Evolutionary conservation across 2,888 invertebrate genomes (phyloP).

Genomic region (Sphinx pinastri): DNA sequence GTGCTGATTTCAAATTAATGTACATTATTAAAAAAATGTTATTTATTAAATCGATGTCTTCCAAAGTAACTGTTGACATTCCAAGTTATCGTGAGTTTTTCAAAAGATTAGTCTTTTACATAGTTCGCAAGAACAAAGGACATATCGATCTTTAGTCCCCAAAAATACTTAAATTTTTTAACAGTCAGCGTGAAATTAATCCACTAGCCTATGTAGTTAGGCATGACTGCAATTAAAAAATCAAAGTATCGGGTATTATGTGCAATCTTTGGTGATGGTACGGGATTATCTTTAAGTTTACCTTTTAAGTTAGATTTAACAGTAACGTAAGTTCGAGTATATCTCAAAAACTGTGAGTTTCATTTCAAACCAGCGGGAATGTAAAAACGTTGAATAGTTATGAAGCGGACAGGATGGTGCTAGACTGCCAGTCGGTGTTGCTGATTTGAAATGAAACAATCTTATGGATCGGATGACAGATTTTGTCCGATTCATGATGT

Average conservation of each 20-base stretch:
- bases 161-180: slow-evolving; percentile 80
- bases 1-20: slow-evolving; percentile 43
- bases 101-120: slow-evolving; percentile 35
- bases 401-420: slow-evolving; percentile 62
- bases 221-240: slow-evolving; percentile 83
- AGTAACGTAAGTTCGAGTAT: slow-evolving; percentile 59
- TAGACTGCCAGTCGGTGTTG: slow-evolving; percentile 52
- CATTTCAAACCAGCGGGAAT: slow-evolving; percentile 76
- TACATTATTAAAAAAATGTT: neutral
- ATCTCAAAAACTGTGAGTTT: slow-evolving; percentile 64
- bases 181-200: slow-evolving; percentile 70
- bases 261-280: slow-evolving; percentile 92
- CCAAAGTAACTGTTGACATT: slow-evolving; percentile 70
- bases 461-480: slow-evolving; percentile 77
- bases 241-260: slow-evolving; percentile 91
- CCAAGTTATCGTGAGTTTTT: slow-evolving; percentile 36
- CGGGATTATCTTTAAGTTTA: slow-evolving; percentile 76
- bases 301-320: slow-evolving; percentile 59
- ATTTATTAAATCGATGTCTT: slow-evolving; percentile 57
- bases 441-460: slow-evolving; percentile 79
- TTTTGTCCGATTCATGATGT: slow-evolving; percentile 76
- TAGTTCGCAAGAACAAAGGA: slow-evolving; percentile 59
- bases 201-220: slow-evolving; percentile 61
- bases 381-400: slow-evolving; percentile 45
- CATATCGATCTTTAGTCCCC: slow-evolving; percentile 60